phyloP scores from a whole-genome alignment of 2,888 invertebrate genomes.

The Acanthacorydalis orientalis region DNA sequence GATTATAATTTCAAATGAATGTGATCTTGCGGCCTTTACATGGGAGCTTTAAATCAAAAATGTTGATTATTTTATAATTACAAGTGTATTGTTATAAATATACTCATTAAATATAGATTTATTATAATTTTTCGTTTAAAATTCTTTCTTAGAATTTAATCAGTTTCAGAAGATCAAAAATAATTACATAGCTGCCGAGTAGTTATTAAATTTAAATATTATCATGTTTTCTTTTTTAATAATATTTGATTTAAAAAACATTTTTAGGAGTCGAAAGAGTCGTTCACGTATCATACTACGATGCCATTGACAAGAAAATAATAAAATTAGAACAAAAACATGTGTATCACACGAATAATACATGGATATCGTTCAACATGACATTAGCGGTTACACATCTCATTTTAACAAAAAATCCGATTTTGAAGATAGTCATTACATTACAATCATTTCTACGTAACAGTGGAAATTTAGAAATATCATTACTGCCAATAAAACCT shows the following conservation, averaged over 20 bases:
- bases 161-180: too few species aligned
- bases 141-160: too few species aligned
- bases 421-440: conserved; percentile 20
- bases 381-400: conserved; percentile 16
- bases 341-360: conserved; percentile 20
- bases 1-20: too few species aligned
- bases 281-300: conserved; percentile 18
- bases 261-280: conserved; percentile 15
- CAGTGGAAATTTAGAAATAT: conserved; percentile 1
- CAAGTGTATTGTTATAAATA: too few species aligned
- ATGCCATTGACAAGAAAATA: conserved; percentile 15
- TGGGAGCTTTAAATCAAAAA: too few species aligned
- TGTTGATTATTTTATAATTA: too few species aligned
- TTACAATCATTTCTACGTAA: conserved; percentile 13
- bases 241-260: not conserved
- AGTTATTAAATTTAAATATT: not conserved
- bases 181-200: too few species aligned
- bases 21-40: too few species aligned
- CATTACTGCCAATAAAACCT: conserved; percentile 15
- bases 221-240: not conserved
- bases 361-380: conserved; percentile 24
- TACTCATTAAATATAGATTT: too few species aligned
- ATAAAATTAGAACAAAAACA: conserved; percentile 16
- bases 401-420: conserved; percentile 1
- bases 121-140: too few species aligned